A percentile compares a stretch with the other conserved stretches of the same genome.
Conservation (phyloP, 64 coral and sea anemone genomes). For the Pocillopora verrucosa region DNA sequence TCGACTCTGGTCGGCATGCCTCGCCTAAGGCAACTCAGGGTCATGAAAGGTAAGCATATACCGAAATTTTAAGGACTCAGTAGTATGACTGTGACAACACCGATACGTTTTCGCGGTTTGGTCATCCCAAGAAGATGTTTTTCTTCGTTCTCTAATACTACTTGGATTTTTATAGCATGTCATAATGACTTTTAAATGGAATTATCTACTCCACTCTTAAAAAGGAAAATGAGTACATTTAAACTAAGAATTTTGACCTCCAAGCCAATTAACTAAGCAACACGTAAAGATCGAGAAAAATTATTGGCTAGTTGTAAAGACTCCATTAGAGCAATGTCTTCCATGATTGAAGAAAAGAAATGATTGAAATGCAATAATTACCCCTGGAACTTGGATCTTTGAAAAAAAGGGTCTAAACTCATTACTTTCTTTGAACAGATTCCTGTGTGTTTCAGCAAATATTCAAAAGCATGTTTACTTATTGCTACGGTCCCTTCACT, state of each 20-base stretch:
- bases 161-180: too few species aligned
- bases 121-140: not conserved
- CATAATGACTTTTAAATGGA: too few species aligned
- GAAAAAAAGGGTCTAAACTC: not conserved
- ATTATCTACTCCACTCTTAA: too few species aligned
- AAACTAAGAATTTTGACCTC: too few species aligned
- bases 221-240: too few species aligned
- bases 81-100: not conserved
- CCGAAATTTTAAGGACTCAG: too few species aligned
- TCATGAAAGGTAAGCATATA: conserved; percentile 4
- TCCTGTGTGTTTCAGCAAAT: not conserved
- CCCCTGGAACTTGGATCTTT: too few species aligned
- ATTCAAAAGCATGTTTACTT: not conserved
- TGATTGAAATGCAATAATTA: not conserved
- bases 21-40: conserved; percentile 19
- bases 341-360: too few species aligned
- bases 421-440: not conserved
- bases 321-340: too few species aligned
- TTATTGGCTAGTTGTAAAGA: too few species aligned
- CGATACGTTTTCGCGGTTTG: not conserved
- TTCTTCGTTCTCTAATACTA: not conserved
- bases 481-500: not conserved
- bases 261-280: too few species aligned
- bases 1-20: conserved; percentile 37
- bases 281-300: too few species aligned